These are phyloP conservation scores for Rafetus swinhoei DNA, from an alignment of 2,113 vertebrate genomes.

Conservation along the genomic window DNA sequence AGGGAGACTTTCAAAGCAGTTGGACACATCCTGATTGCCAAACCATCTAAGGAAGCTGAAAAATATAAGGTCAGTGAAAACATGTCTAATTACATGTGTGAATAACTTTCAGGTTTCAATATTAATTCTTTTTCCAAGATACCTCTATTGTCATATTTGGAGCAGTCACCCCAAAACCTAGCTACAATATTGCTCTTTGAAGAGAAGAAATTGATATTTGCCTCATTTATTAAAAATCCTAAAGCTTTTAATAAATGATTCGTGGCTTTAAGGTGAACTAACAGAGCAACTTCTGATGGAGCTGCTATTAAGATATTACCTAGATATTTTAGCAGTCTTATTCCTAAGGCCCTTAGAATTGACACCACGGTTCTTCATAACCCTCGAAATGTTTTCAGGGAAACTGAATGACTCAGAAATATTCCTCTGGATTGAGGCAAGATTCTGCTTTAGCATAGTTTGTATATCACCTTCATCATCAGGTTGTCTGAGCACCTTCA, in stretches of 20 bases:
- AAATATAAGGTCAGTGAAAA: not conserved
- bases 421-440: not conserved
- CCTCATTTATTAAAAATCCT: not conserved
- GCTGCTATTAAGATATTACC: not conserved
- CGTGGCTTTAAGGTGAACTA: constrained; percentile 1
- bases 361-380: not conserved
- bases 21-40: not conserved
- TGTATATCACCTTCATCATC: not conserved
- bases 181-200: constrained; percentile 4
- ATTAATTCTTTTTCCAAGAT: not conserved
- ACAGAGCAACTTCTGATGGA: not conserved
- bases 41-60: not conserved
- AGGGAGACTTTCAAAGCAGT: not conserved
- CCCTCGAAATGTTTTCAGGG: not conserved
- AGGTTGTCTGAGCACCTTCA: not conserved
- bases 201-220: constrained; percentile 25
- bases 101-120: not conserved
- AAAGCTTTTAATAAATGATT: constrained; percentile 31
- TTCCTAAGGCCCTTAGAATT: not conserved
- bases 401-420: not conserved
- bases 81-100: not conserved
- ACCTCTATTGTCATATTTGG: not conserved
- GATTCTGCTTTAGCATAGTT: not conserved
- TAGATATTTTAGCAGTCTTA: not conserved
- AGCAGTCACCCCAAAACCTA: not conserved